Percentiles rank a stretch among this genome's conserved stretches.
Conservation (phyloP, 2,113 vertebrate genomes). For the Donacobius atricapilla region DNA sequence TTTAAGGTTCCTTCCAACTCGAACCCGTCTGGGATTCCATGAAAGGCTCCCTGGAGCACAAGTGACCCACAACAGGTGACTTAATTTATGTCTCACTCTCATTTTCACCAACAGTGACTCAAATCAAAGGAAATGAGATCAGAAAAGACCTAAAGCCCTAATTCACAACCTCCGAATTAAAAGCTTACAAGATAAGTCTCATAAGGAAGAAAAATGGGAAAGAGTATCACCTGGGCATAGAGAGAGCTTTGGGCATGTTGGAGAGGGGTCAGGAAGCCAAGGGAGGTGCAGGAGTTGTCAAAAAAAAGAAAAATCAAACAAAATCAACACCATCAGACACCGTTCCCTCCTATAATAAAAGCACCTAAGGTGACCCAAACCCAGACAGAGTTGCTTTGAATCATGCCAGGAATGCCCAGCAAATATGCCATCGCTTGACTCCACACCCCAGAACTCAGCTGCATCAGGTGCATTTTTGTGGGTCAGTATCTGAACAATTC, state of each 20-base stretch:
- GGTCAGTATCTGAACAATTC: background rate
- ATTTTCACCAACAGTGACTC: fast-evolving
- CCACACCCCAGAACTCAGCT: background rate
- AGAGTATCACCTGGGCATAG: background rate
- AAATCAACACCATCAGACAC: background rate
- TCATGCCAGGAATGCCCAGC: background rate
- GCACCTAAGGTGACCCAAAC: background rate
- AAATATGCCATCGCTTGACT: background rate
- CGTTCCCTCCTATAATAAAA: background rate
- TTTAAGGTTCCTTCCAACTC: background rate
- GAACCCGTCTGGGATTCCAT: background rate
- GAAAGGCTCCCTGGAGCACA: background rate
- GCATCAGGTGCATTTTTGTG: background rate
- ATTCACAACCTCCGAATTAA: background rate
- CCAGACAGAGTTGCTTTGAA: background rate
- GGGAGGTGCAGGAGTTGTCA: background rate
- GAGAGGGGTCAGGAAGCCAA: background rate
- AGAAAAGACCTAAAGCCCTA: background rate
- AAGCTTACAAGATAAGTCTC: background rate
- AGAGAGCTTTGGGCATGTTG: background rate
- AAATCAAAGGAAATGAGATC: background rate
- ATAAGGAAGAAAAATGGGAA: background rate
- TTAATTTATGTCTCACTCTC: background rate
- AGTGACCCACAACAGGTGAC: background rate
- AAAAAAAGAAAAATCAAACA: background rate